These are phyloP conservation scores for Andrena trimmerana DNA, from an alignment of 2,888 invertebrate species.

Conservation along the genomic window DNA sequence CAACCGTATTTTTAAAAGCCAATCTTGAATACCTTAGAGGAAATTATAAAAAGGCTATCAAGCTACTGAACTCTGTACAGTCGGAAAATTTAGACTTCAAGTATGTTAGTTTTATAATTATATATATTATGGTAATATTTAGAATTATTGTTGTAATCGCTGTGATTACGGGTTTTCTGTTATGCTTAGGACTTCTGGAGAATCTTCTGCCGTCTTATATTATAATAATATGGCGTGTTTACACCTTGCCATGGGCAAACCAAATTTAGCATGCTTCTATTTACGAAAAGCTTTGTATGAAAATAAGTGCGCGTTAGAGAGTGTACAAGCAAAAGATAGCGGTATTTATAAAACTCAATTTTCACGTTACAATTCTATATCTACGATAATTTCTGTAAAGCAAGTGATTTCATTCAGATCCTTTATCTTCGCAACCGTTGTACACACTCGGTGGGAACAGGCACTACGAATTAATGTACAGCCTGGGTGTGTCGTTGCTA, in stretches of 20 bases:
- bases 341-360: slow-evolving; percentile 57
- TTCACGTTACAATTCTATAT: background rate
- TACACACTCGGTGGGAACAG: slow-evolving; percentile 88
- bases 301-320: slow-evolving; percentile 86
- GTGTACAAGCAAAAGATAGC: slow-evolving; percentile 82
- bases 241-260: slow-evolving; percentile 93
- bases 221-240: slow-evolving; percentile 94
- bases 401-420: slow-evolving; percentile 77
- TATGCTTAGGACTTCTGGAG: slow-evolving; percentile 86
- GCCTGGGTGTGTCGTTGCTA: slow-evolving; percentile 93
- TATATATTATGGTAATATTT: background rate
- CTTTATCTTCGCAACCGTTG: slow-evolving; percentile 86
- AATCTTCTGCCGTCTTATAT: slow-evolving; percentile 88
- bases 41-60: slow-evolving; percentile 88
- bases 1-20: slow-evolving; percentile 87
- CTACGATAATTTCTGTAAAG: slow-evolving; percentile 5
- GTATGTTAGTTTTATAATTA: slow-evolving; percentile 78
- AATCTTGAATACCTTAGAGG: slow-evolving; percentile 89
- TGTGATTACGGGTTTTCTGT: slow-evolving; percentile 61
- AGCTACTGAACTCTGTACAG: slow-evolving; percentile 86
- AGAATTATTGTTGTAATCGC: slow-evolving; percentile 3
- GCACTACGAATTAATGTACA: slow-evolving; percentile 90
- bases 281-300: slow-evolving; percentile 92
- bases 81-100: slow-evolving; percentile 85
- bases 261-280: slow-evolving; percentile 92